phyloP scores from a whole-genome alignment of 2,113 vertebrate genomes.

The Rhinichthys klamathensis region DNA sequence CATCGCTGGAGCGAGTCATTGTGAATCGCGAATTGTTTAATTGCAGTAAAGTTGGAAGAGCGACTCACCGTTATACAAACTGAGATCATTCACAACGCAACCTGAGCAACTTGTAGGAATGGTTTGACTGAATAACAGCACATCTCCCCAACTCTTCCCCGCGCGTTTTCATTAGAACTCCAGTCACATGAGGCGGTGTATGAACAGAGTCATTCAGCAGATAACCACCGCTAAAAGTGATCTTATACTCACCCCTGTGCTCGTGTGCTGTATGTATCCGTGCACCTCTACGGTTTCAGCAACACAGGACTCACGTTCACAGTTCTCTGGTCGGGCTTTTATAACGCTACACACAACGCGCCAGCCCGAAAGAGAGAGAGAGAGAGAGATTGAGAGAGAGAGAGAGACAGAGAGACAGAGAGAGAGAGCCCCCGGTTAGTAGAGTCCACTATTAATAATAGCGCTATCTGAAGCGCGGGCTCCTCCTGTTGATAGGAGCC shows the following conservation, averaged over 20 bases:
- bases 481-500: slow-evolving; percentile 62
- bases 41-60: slow-evolving; percentile 8
- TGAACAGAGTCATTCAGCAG: slow-evolving; percentile 1
- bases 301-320: slow-evolving; percentile 8
- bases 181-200: neutral
- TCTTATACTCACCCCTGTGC: slow-evolving; percentile 5
- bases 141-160: neutral
- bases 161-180: neutral
- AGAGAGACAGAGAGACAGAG: slow-evolving; percentile 32
- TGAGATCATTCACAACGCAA: neutral
- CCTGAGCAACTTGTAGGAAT: slow-evolving; percentile 11
- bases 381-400: too few species aligned
- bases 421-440: slow-evolving; percentile 32
- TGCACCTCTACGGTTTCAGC: neutral
- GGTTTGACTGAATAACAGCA: neutral
- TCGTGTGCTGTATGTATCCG: neutral
- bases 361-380: neutral
- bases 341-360: slow-evolving; percentile 1
- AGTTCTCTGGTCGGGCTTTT: slow-evolving; percentile 22
- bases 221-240: neutral
- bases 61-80: neutral
- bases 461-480: slow-evolving; percentile 57
- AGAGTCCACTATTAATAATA: slow-evolving; percentile 57
- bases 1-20: slow-evolving; percentile 1
- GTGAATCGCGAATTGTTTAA: neutral